Conservation (phyloP, 2,888 invertebrate genomes). For the Artemia sinica region DNA sequence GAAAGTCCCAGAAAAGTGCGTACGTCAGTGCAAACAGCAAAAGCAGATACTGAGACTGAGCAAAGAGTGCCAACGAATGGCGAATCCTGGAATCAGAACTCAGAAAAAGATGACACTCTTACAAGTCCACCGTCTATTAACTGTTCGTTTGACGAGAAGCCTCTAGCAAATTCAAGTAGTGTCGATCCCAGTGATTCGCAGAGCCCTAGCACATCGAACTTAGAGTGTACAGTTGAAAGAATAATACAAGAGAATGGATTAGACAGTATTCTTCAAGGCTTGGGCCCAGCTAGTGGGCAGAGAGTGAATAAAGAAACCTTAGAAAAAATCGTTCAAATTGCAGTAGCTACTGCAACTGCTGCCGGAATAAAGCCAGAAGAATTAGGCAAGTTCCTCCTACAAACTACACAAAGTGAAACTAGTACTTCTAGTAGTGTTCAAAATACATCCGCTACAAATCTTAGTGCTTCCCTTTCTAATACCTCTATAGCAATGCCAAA, state of each 20-base stretch:
- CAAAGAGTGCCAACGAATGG: neutral
- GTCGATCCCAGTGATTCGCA: neutral
- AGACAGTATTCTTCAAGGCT: conserved; percentile 1
- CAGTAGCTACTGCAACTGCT: conserved; percentile 1
- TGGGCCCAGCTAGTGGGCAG: neutral
- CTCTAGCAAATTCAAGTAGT: neutral
- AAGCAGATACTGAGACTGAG: neutral
- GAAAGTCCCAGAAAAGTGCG: conserved; percentile 4
- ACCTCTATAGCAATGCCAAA: conserved; percentile 28
- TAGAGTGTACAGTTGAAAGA: neutral
- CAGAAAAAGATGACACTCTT: neutral
- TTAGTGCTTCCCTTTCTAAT: conserved; percentile 7
- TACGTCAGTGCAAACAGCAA: neutral
- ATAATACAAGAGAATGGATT: neutral
- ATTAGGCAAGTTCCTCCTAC: conserved; percentile 5
- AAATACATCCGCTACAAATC: conserved; percentile 1
- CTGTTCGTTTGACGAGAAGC: neutral
- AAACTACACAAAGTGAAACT: neutral
- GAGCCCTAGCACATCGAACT: neutral
- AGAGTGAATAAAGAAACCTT: conserved; percentile 5
- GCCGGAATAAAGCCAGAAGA: conserved; percentile 7
- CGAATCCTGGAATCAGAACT: neutral
- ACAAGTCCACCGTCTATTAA: neutral
- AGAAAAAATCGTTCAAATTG: neutral
- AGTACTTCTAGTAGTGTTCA: neutral